These are phyloP conservation scores for Falco biarmicus DNA, from an alignment of 2,797 vertebrate genomes.

Conservation along the genomic window DNA sequence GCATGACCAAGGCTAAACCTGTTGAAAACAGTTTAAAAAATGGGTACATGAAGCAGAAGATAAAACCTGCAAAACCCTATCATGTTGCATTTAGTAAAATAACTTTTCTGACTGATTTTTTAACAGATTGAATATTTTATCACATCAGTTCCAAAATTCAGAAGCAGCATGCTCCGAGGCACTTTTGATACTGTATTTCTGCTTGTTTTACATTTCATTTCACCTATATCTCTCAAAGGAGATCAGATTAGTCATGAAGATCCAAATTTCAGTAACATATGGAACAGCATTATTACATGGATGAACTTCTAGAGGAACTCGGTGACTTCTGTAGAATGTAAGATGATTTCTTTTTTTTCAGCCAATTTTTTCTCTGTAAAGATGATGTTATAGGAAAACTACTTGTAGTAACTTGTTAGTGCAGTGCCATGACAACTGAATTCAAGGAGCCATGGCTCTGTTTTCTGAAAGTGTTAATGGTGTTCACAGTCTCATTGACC, in stretches of 20 bases:
- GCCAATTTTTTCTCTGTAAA: not conserved
- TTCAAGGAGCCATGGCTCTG: not conserved
- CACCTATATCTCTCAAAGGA: not conserved
- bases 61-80: not conserved
- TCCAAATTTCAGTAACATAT: not conserved
- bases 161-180: not conserved
- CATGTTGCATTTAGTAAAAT: not conserved
- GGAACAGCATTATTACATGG: not conserved
- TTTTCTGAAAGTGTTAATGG: not conserved
- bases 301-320: not conserved
- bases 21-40: not conserved
- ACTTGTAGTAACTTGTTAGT: not conserved
- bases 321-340: not conserved
- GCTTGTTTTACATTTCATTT: not conserved
- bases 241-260: not conserved
- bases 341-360: not conserved
- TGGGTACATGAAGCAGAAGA: not conserved
- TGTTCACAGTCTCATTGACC: not conserved
- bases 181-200: not conserved
- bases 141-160: not conserved
- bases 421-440: not conserved
- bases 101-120: not conserved
- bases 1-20: not conserved
- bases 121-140: conserved; percentile 11
- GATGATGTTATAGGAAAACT: not conserved